Base-by-base conservation (phyloP, 2,888 invertebrate genomes). In the Andrena camellia region DNA sequence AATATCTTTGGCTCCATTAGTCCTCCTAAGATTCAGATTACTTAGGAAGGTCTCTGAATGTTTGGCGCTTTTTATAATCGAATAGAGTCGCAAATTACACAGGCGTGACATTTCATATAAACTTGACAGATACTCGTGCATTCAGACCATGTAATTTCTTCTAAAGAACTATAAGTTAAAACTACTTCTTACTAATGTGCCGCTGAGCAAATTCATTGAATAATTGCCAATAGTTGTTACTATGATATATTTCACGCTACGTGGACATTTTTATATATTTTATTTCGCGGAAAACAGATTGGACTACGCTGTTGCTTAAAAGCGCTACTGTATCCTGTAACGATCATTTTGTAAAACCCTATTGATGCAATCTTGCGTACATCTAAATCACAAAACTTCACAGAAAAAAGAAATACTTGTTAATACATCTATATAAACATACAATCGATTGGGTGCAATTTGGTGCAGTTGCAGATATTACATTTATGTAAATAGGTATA, bases 21-120 rank as follows among this genome's bases (percentile, higher is more conserved):
- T 50, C 48, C 76, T 83, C 33, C 63, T 70, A 10, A 77, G 2
- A n/a, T 78, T 79, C 8, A 59, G 52, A 74, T 60, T 82, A 3
- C 64, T 84, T 20, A 85, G 82, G 31, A 85, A 29, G 6, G 33
- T 64, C 8, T 87, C 76, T 5, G 70, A n/a, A 66, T 62, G 60
- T 66, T 80, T 87, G 4, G 29, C n/a, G 2, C 33, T 63, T 70
- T 71, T 86, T 10, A 66, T 33, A 3, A 83, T n/a, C 4, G 68
- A 70, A 48, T 72, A 77, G 7, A 90, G 75, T 75, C 76, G 81
- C 0, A 78, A 78, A 35, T 85, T 86, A 62, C 77, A 88, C 57
- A 90, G 81, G 54, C 86, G 89, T 87, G 89, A 91, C 93, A 92
- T 92, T 83, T 87, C 78, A 31, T 64, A 31, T 5, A 26, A 42